Evolutionary conservation across 2,797 vertebrate genomes (phyloP).

Genomic region (Pachyuromys duprasi): DNA sequence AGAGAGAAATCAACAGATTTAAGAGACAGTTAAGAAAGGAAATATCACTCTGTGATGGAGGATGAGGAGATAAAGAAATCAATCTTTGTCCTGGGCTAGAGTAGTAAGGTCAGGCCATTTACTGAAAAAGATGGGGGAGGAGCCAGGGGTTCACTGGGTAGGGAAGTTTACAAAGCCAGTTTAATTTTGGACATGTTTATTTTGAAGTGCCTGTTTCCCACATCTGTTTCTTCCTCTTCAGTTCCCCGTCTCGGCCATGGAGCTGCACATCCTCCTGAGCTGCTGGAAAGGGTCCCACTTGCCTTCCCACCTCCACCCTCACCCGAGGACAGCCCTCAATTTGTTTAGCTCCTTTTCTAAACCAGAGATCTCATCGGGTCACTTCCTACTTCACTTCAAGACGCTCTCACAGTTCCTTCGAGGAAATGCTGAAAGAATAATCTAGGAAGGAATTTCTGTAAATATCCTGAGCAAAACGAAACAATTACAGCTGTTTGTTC

Average conservation of each 20-base stretch:
- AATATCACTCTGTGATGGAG: not conserved
- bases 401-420: slow-evolving; percentile 62
- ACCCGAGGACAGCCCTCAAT: not conserved
- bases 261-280: not conserved
- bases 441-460: slow-evolving; percentile 70
- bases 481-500: not conserved
- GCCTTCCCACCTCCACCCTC: not conserved
- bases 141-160: not conserved
- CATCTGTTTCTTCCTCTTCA: slow-evolving; percentile 14
- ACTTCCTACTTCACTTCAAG: slow-evolving; percentile 65
- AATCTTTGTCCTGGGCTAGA: not conserved
- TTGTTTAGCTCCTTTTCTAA: slow-evolving; percentile 50
- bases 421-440: slow-evolving; percentile 72
- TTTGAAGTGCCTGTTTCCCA: slow-evolving; percentile 47
- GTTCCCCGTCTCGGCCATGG: not conserved
- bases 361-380: slow-evolving; percentile 53
- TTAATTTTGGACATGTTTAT: slow-evolving; percentile 60
- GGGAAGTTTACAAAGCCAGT: slow-evolving; percentile 11
- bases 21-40: not conserved
- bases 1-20: not conserved
- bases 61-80: not conserved
- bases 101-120: not conserved
- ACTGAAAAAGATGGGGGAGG: not conserved
- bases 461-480: slow-evolving; percentile 66
- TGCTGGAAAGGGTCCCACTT: not conserved